Evolutionary conservation across 2,797 vertebrate genomes (phyloP).

Genomic region (Poecile montanus): DNA sequence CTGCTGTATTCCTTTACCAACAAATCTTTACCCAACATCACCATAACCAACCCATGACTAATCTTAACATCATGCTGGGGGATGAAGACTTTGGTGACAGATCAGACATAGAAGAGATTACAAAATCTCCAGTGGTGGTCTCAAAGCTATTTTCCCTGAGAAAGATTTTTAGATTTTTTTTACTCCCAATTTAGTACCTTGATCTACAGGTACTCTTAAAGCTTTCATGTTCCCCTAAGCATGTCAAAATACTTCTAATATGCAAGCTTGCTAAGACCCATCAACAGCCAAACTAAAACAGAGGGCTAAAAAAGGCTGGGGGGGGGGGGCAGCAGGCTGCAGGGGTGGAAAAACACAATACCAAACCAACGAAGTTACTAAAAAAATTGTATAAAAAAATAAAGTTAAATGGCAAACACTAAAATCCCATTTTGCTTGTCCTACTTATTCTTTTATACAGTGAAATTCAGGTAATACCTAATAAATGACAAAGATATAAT

Average conservation of each 20-base stretch:
- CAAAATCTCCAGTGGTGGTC: not conserved
- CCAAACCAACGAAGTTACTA: not conserved
- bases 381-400: not conserved
- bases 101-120: not conserved
- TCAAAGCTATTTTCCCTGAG: not conserved
- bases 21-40: not conserved
- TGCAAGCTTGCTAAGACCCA: not conserved
- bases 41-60: not conserved
- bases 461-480: not conserved
- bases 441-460: not conserved
- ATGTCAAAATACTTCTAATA: not conserved
- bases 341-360: not conserved
- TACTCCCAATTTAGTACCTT: not conserved
- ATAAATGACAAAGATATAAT: not conserved
- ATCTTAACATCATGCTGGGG: not conserved
- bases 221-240: accelerated
- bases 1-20: not conserved
- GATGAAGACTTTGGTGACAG: not conserved
- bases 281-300: not conserved
- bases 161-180: not conserved
- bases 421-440: not conserved
- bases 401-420: not conserved
- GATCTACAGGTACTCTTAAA: not conserved
- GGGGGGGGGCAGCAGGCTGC: no score
- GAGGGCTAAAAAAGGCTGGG: not conserved